Evolutionary conservation across 2,888 invertebrate species (phyloP).

Genomic region (Andrena hattorfiana): DNA sequence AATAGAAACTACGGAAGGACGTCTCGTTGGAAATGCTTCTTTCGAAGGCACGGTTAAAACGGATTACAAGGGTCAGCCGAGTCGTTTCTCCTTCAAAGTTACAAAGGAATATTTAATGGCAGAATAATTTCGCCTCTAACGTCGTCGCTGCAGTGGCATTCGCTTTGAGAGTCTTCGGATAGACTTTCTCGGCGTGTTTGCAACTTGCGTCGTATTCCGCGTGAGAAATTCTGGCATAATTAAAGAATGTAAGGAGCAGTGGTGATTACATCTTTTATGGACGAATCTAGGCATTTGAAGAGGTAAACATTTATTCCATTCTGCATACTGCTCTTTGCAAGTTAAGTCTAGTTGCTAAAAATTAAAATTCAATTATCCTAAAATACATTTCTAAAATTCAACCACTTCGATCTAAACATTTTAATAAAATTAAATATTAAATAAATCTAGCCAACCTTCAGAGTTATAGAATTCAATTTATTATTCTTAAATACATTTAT

Average conservation of each 20-base stretch:
- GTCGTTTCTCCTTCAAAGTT: slow-evolving; percentile 6
- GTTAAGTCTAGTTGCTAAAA: too few relatives aligned
- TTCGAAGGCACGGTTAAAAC: slow-evolving; percentile 50
- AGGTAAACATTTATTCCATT: neutral
- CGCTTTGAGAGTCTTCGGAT: neutral
- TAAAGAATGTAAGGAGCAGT: neutral
- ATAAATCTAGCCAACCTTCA: too few relatives aligned
- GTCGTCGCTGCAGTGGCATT: neutral
- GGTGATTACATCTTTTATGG: neutral
- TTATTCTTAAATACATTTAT: too few relatives aligned
- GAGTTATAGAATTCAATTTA: too few relatives aligned
- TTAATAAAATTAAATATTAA: too few relatives aligned
- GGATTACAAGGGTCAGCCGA: slow-evolving; percentile 36
- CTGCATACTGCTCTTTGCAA: neutral
- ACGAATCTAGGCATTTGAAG: neutral
- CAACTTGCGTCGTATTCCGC: neutral
- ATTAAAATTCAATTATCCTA: too few relatives aligned
- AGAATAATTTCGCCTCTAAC: slow-evolving; percentile 28
- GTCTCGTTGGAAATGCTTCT: slow-evolving; percentile 43
- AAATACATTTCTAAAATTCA: too few relatives aligned
- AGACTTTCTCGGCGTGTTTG: neutral
- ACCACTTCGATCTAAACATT: too few relatives aligned
- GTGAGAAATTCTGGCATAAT: too few relatives aligned
- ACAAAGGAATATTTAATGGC: slow-evolving; percentile 61
- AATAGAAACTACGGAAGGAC: slow-evolving; percentile 48